Evolutionary conservation across 2,888 invertebrate species (phyloP), one percentile per base, ranked within the genome.

Genomic region (Torymus aiolomorphi): DNA sequence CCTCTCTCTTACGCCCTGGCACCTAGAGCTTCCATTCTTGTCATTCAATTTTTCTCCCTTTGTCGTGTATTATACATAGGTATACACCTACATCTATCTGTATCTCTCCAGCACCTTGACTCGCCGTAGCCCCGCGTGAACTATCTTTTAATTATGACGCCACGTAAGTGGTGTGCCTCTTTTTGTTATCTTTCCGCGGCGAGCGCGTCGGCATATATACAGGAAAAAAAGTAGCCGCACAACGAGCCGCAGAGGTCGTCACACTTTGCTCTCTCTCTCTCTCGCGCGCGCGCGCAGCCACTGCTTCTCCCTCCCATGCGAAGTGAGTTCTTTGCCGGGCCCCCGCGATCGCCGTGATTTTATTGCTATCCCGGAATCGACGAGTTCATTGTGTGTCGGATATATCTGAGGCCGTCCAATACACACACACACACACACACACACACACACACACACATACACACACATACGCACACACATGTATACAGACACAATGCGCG

Each of bases 311-410:
- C 42, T 18, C 14, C 14, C 10, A 11, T 61, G 31, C 61, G 20
- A 65, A 74, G 56, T 63, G 13, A 20, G 66, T 66, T 71, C 71
- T 72, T 72, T 59, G 24, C n/a, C 20, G 52, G 13, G 63, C 4
- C 8, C 14, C 10, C 16, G 13, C 54, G 63, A 52, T 75, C 71
- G 59, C 65, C 61, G 51, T 66, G 65, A 66, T 80, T 66, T 80
- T 76, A 76, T 66, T 79, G 54, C 31, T 62, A 72, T 80, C 67
- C 72, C 76, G 54, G 80, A 76, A 76, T 80, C 76, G 63, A 80
- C 73, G 59, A 62, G 76, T 72, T 80, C 73, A 76, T 76, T 76
- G 76, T 69, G 42, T 42, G 42, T 42, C 42, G 66, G 56, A 10
- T 18, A 66, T 63, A 63, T 57, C 72, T 76, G 51, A 1, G 16